Base-by-base conservation (phyloP, 37 sponge, comb jelly and placozoan species). In the Cliona cf. orientalis region DNA sequence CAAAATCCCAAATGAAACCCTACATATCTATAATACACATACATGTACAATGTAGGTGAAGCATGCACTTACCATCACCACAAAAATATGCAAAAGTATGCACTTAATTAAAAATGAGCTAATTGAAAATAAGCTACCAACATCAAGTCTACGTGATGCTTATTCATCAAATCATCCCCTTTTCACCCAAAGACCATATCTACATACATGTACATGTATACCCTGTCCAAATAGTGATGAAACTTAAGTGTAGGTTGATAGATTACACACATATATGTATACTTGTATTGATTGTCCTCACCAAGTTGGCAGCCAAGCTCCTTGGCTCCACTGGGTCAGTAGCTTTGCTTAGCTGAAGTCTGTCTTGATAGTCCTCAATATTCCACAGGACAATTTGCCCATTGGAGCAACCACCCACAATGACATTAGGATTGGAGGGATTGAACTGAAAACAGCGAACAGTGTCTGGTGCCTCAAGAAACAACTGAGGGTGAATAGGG, bases 321-420 rank as follows among this genome's bases (percentile, higher is more conserved):
- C 73, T 86, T n/a, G 66, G 58, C 21, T 86, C 87, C 41, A 68
- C 41, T 0, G 45, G 42, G 40, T 78, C 79, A 25, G 55, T 49
- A 64, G 78, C 41, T 58, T 76, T 91, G 85, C 86, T 91, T 75
- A 80, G 31, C 65, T 86, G 90, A 3, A 98, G 77, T 29, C 81
- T 63, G 37, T 89, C 93, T 58, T 93, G 87, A 73, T 96, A 57
- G 31, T 82, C 84, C 6, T 82, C 66, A 31, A 98, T 90, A 65
- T 98, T 92, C 99, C 99, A 98, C 79, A 98, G 43, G 42, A 98
- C 95, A 5, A 98, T 58, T 84, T 98, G 87, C 71, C 97, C 97
- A 86, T 95, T 97, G 49, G 86, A 56, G 78, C 97, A 97, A 0
- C 99, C 99, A 9, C 92, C 99, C 9, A 84, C 93, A 11, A 98